Percentiles rank a stretch among this genome's conserved stretches.
Evolutionary conservation across 2,113 vertebrate species (phyloP).

Genomic region (Variabilichromis moorii): DNA sequence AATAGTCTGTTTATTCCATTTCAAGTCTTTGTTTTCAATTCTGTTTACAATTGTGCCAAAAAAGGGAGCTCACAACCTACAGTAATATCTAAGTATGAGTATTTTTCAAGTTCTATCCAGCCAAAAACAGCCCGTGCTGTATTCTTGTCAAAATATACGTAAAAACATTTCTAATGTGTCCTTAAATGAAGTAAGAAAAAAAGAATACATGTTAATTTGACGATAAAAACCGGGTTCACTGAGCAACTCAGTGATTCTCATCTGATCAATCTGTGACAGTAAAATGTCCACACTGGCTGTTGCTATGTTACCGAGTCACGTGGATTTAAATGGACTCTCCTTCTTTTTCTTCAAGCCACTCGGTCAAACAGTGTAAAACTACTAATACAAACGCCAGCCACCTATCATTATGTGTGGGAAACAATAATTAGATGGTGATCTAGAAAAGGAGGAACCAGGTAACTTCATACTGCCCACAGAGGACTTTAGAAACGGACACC

Average conservation of each 20-base stretch:
- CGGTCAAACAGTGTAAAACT: not conserved
- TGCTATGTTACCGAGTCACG: slow-evolving; percentile 7
- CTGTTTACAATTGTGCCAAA: not conserved
- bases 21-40: not conserved
- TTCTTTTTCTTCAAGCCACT: not conserved
- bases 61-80: not conserved
- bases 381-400: not conserved
- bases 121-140: not conserved
- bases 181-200: not conserved
- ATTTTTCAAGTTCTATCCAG: not conserved
- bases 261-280: not conserved
- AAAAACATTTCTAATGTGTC: not conserved
- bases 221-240: not conserved
- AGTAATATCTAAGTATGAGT: not conserved
- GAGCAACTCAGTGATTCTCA: not conserved
- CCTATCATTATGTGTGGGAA: not conserved
- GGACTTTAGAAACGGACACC: not conserved
- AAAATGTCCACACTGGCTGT: not conserved
- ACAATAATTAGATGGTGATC: not conserved
- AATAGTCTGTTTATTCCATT: not conserved
- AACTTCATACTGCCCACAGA: not conserved
- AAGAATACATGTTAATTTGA: not conserved
- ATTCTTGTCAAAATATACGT: not conserved
- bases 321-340: not conserved
- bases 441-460: not conserved